phyloP scores from a whole-genome alignment of 2,888 invertebrate genomes.

The Parthenolecanium corni region DNA sequence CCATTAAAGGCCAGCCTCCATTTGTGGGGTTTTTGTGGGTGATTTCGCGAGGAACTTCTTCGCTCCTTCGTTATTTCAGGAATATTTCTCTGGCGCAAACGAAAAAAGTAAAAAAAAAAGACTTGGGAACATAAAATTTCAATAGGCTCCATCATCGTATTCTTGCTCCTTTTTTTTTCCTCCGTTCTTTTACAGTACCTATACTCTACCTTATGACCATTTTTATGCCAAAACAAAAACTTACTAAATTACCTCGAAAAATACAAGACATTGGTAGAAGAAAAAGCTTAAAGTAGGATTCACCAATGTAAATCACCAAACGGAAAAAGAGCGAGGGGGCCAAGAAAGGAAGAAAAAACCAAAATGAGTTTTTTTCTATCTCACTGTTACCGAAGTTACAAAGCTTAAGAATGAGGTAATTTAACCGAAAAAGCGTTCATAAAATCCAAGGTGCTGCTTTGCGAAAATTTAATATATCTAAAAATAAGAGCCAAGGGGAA shows the following conservation, averaged over 20 bases:
- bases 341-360: not conserved
- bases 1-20: too few species aligned
- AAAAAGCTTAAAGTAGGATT: too few species aligned
- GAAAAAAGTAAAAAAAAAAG: not conserved
- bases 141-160: too few species aligned
- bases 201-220: too few species aligned
- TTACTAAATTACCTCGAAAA: too few species aligned
- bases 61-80: not conserved
- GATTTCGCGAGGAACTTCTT: too few species aligned
- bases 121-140: not conserved
- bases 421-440: constrained; percentile 10
- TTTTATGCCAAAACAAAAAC: too few species aligned
- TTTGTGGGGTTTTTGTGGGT: too few species aligned
- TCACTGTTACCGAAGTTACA: constrained; percentile 13
- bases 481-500: too few species aligned
- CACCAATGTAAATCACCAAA: not conserved
- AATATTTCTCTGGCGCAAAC: not conserved
- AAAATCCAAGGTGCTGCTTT: constrained; percentile 19
- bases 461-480: constrained; percentile 15
- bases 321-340: not conserved
- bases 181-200: too few species aligned
- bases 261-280: too few species aligned
- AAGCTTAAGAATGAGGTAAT: constrained; percentile 18
- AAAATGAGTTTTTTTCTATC: constrained; percentile 2
- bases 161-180: too few species aligned